Evolutionary conservation across 37 sponge, comb jelly and placozoan genomes (phyloP).

Genomic region (Agelas oroides): DNA sequence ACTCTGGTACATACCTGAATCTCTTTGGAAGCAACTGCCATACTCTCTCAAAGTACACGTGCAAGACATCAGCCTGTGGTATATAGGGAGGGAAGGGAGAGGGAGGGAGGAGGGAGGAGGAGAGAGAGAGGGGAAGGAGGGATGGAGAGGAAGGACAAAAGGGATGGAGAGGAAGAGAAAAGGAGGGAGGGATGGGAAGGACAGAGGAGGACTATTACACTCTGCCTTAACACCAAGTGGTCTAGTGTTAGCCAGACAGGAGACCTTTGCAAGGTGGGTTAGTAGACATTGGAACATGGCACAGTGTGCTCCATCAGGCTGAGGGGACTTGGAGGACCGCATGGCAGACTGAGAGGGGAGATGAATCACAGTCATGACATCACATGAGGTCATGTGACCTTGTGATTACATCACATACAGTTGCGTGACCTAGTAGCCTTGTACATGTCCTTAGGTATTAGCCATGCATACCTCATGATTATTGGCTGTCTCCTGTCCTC

Average conservation of each 20-base stretch:
- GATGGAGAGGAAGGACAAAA: background rate
- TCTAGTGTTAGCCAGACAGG: no score
- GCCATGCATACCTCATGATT: no score
- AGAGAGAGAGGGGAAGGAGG: background rate
- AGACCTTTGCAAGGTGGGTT: slow-evolving; percentile 25
- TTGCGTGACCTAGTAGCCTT: background rate
- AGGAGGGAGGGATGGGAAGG: no score
- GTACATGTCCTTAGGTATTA: no score
- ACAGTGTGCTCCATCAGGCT: background rate
- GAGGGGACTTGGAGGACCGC: background rate
- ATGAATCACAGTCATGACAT: background rate
- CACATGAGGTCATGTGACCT: background rate
- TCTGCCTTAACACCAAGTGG: no score
- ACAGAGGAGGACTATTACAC: slow-evolving; percentile 3
- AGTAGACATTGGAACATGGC: slow-evolving; percentile 33
- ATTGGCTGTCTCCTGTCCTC: background rate
- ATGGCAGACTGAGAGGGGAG: background rate
- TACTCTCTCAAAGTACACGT: slow-evolving; percentile 21
- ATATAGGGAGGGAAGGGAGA: background rate
- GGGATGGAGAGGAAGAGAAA: no score
- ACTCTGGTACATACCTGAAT: slow-evolving; percentile 45
- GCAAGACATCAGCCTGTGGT: slow-evolving; percentile 35
- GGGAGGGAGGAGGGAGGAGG: background rate
- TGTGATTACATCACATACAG: background rate
- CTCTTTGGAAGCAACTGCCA: slow-evolving; percentile 35